Conservation (phyloP, 2,113 vertebrate species). For the Rana temporaria region DNA sequence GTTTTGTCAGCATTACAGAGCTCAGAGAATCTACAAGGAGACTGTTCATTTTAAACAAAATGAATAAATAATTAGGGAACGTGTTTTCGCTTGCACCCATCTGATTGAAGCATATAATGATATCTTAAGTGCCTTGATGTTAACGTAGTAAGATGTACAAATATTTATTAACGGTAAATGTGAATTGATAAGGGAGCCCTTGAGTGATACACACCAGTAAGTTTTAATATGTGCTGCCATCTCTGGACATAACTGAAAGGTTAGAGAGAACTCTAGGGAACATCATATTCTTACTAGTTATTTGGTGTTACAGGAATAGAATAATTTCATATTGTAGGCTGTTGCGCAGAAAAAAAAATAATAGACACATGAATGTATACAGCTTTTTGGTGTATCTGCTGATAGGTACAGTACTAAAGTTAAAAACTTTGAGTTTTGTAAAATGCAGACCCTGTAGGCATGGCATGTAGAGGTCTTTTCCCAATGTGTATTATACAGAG, state of each 20-base stretch:
- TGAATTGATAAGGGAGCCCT: neutral
- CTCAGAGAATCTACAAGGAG: conserved; percentile 19
- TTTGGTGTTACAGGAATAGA: neutral
- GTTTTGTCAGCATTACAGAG: conserved; percentile 31
- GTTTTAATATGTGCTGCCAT: conserved; percentile 26
- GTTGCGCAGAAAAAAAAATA: neutral
- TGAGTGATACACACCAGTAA: neutral
- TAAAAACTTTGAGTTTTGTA: no score
- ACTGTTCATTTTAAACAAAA: conserved; percentile 31
- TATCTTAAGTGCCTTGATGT: neutral
- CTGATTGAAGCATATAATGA: conserved; percentile 10
- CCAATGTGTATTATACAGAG: no score
- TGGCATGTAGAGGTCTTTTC: no score
- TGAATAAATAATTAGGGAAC: conserved; percentile 4
- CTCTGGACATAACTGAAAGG: conserved; percentile 18
- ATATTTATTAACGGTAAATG: neutral
- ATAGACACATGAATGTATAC: no score
- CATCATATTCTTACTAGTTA: neutral
- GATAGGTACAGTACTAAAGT: no score
- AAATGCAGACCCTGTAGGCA: no score
- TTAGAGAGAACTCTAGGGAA: neutral
- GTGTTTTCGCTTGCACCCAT: neutral
- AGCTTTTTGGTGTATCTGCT: no score
- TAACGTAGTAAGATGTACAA: neutral
- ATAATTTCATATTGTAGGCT: neutral